Evolutionary conservation across 1,140 invertebrate species (phyloP).

Genomic region (Drosophila bocki): DNA sequence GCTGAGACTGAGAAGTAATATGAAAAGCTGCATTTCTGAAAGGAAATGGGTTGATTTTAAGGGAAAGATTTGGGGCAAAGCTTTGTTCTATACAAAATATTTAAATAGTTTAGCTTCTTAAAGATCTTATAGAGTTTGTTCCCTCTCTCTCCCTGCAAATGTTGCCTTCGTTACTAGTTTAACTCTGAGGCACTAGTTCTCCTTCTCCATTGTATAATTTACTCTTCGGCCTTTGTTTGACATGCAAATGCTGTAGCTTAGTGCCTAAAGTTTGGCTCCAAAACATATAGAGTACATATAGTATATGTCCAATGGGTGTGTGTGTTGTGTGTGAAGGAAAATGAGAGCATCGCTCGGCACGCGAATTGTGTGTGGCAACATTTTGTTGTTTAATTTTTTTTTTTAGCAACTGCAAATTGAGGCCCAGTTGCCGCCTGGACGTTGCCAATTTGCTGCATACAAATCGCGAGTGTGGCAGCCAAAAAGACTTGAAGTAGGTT

Average conservation of each 20-base stretch:
- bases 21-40: constrained; percentile 1
- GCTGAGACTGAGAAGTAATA: background rate
- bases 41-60: constrained; percentile 11
- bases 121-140: background rate
- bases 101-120: background rate
- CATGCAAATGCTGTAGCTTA: constrained; percentile 50
- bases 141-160: background rate
- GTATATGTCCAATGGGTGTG: background rate
- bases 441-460: constrained; percentile 60
- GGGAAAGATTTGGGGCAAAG: background rate
- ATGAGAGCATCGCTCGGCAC: constrained; percentile 51
- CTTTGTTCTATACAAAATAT: background rate
- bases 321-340: constrained; percentile 15
- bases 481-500: constrained; percentile 77
- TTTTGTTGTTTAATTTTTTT: constrained; percentile 52
- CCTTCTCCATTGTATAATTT: constrained; percentile 29
- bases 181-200: background rate
- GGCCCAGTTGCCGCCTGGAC: constrained; percentile 37
- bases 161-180: background rate
- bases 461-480: constrained; percentile 63
- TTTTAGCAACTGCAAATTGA: constrained; percentile 32
- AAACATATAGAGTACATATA: constrained; percentile 18
- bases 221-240: constrained; percentile 37
- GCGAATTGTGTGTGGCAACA: constrained; percentile 38
- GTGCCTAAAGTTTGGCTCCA: constrained; percentile 32